Evolutionary conservation across 2,113 vertebrate species (phyloP).

Genomic region (Cololabis saira): DNA sequence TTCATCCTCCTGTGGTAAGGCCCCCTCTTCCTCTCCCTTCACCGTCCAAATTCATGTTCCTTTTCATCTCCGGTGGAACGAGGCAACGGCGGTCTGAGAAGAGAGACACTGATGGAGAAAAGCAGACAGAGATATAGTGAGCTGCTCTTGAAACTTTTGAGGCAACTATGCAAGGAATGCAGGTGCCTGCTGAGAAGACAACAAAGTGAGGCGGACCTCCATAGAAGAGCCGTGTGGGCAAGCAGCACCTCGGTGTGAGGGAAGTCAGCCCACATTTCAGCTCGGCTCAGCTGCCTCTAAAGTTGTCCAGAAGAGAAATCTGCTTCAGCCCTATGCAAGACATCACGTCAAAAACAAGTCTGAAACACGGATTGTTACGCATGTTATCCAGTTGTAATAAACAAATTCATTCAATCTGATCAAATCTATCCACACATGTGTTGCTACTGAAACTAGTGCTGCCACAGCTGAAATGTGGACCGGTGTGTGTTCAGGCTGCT

Average conservation of each 20-base stretch:
- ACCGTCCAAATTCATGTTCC: slow-evolving; percentile 61
- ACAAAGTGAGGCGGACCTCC: slow-evolving; percentile 74
- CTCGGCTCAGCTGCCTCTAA: slow-evolving; percentile 39
- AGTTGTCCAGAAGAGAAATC: slow-evolving; percentile 42
- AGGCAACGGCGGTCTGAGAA: slow-evolving; percentile 55
- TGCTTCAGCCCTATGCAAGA: slow-evolving; percentile 10
- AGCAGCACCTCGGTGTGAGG: slow-evolving; percentile 56
- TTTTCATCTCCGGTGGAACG: slow-evolving; percentile 77
- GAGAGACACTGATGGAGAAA: slow-evolving; percentile 27
- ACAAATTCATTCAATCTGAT: too few relatives aligned
- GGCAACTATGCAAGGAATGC: slow-evolving; percentile 80
- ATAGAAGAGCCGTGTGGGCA: slow-evolving; percentile 50
- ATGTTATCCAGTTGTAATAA: too few relatives aligned
- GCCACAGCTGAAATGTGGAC: too few relatives aligned
- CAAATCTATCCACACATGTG: too few relatives aligned
- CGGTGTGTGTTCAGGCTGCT: too few relatives aligned
- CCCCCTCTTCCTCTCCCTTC: slow-evolving; percentile 47
- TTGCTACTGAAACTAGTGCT: too few relatives aligned
- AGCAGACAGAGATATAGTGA: slow-evolving; percentile 56
- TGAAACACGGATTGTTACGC: too few relatives aligned
- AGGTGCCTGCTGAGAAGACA: slow-evolving; percentile 77
- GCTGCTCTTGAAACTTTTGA: slow-evolving; percentile 68
- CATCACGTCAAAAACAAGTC: neutral
- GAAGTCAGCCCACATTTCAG: slow-evolving; percentile 43
- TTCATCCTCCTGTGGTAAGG: slow-evolving; percentile 66